Conservation (phyloP, 1,140 invertebrate genomes). For the Calliopsis andreniformis region DNA sequence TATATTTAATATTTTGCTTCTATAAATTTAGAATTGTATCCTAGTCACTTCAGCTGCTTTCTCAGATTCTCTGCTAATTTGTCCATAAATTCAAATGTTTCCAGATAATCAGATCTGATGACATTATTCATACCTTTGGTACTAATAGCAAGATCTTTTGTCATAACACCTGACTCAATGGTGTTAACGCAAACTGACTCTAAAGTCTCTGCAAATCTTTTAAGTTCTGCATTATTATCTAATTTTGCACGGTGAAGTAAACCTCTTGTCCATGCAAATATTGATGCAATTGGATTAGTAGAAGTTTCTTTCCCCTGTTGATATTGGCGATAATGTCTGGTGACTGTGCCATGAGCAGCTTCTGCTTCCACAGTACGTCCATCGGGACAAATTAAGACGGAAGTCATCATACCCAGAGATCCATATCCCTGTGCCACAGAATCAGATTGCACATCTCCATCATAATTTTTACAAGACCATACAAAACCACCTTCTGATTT, state of each 20-base stretch:
- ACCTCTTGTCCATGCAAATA: slow-evolving; percentile 98
- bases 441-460: slow-evolving; percentile 99
- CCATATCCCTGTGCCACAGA: slow-evolving; percentile 97
- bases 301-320: slow-evolving; percentile 98
- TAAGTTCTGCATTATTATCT: slow-evolving; percentile 90
- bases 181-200: slow-evolving; percentile 97
- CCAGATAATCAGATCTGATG: slow-evolving; percentile 93
- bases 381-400: slow-evolving; percentile 96
- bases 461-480: slow-evolving; percentile 99
- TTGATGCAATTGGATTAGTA: slow-evolving; percentile 99
- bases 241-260: slow-evolving; percentile 95
- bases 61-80: slow-evolving; percentile 97
- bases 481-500: slow-evolving; percentile 99
- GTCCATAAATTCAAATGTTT: slow-evolving; percentile 98
- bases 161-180: slow-evolving; percentile 97
- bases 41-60: slow-evolving; percentile 73
- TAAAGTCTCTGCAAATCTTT: slow-evolving; percentile 90
- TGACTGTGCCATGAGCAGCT: slow-evolving; percentile 98
- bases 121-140: slow-evolving; percentile 96
- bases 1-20: slow-evolving; percentile 52
- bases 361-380: slow-evolving; percentile 98
- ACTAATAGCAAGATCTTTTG: slow-evolving; percentile 99
- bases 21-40: not conserved
- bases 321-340: slow-evolving; percentile 95
- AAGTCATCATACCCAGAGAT: slow-evolving; percentile 97